These are phyloP conservation scores for Nomada ruficornis DNA, from an alignment of 2,888 invertebrate genomes.

Conservation along the genomic window DNA sequence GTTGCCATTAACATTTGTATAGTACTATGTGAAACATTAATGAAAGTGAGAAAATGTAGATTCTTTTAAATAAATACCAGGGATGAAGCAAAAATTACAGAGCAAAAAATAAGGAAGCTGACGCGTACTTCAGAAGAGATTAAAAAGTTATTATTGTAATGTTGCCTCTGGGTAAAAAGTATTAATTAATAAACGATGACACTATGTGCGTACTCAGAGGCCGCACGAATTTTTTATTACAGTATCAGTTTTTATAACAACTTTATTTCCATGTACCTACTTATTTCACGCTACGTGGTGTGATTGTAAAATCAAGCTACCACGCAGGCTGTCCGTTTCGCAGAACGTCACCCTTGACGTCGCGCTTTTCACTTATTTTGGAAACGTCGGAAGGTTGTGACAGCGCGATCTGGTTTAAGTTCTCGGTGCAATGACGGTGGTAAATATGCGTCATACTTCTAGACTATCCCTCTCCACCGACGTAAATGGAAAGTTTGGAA, in stretches of 20 bases:
- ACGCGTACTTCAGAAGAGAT: too few species aligned
- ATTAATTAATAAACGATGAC: too few species aligned
- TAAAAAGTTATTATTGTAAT: background rate
- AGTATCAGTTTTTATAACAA: background rate
- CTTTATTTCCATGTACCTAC: background rate
- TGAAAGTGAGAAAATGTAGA: too few species aligned
- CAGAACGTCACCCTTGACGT: constrained; percentile 1
- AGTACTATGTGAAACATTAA: too few species aligned
- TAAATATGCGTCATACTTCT: constrained; percentile 53
- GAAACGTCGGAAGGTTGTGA: constrained; percentile 62
- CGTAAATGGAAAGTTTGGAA: constrained; percentile 61
- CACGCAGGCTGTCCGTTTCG: background rate
- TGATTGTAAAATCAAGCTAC: background rate
- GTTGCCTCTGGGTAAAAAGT: background rate
- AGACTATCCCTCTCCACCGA: constrained; percentile 21
- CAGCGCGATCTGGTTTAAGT: constrained; percentile 63
- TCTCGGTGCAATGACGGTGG: constrained; percentile 46
- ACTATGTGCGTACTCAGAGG: too few species aligned
- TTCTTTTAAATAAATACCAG: background rate
- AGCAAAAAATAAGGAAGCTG: too few species aligned
- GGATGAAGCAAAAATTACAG: background rate
- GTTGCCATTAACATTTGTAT: too few species aligned
- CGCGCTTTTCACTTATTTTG: constrained; percentile 65
- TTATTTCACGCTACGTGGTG: background rate
- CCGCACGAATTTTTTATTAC: too few species aligned